Base-by-base conservation (phyloP, 1,140 invertebrate species). In the Bombus pyrosoma region DNA sequence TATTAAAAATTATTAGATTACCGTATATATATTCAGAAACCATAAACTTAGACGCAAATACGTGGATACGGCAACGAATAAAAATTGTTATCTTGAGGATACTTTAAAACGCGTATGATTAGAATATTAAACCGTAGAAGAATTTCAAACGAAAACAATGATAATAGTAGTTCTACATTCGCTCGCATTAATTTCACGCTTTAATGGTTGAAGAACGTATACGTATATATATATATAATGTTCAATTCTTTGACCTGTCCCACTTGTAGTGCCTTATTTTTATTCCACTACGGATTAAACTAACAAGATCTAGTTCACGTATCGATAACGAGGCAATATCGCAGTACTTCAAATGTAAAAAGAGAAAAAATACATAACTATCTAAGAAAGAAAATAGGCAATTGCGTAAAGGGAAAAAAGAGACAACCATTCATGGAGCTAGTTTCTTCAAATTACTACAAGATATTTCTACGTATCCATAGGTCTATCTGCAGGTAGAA, bases 131-230 rank as follows among this genome's bases (percentile, higher is more conserved):
- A 73, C 37, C 28, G 39, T 18, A 22, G 2, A 73, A n/a, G 39
- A 73, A 73, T 41, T 25, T 73, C 41, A 73, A n/a, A 73, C 1
- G 28, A 18, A 41, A 39, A 72, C 28, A 37, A 28, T 22, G 69
- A 39, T 39, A 72, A 39, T 39, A 73, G 10, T n/a, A n/a, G 39
- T 41, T 73, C 28, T 34, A 71, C 34, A 71, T 71, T 71, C 25
- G 37, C 69, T 28, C 18, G 28, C 15, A 43, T n/a, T 41, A 73
- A 73, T 73, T 73, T 73, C 71, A 73, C 71, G 71, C 25, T 73
- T 41, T 39, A 72, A 72, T 39, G 72, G 5, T 9, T 25, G 12
- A 53, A 32, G 12, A 75, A 75, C 15, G 32, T 22, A 73, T 13
- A 53, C 18, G 12, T 41, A 18, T 53, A 53, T 22, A 18, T 53